phyloP scores from a whole-genome alignment of 2,113 vertebrate species.

The Thymallus thymallus region DNA sequence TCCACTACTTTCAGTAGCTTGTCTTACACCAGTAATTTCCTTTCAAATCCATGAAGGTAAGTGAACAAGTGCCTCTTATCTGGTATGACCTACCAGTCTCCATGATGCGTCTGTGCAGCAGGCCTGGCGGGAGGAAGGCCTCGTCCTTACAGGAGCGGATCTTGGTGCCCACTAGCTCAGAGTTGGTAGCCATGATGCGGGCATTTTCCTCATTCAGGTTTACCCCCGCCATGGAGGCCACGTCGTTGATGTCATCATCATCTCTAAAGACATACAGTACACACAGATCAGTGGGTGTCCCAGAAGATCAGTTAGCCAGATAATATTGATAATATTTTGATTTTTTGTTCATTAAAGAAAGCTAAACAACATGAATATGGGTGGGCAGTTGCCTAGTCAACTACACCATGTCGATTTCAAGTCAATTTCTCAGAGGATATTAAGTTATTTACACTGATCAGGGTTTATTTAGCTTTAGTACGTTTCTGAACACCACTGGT shows the following conservation, averaged over 20 bases:
- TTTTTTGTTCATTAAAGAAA: no score
- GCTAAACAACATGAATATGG: no score
- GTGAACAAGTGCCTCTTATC: neutral
- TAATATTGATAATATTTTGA: no score
- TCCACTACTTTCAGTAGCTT: neutral
- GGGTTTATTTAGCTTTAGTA: neutral
- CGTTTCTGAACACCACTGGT: neutral
- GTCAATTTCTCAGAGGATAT: no score
- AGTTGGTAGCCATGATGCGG: conserved; percentile 82
- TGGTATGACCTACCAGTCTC: conserved; percentile 74
- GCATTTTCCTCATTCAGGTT: conserved; percentile 87
- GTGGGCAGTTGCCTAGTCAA: no score
- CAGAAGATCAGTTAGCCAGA: no score
- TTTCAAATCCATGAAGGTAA: neutral
- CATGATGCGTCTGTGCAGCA: conserved; percentile 81
- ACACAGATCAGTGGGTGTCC: neutral
- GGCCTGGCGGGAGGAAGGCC: conserved; percentile 77
- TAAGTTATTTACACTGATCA: no score
- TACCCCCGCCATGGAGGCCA: conserved; percentile 85
- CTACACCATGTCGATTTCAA: no score
- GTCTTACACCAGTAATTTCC: neutral
- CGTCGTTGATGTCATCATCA: conserved; percentile 86
- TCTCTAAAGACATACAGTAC: conserved; percentile 66
- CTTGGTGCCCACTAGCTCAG: conserved; percentile 81
- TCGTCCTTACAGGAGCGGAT: conserved; percentile 86